Base-by-base conservation (phyloP, 37 sponge, comb jelly and placozoan genomes). In the Mnemiopsis leidyi region DNA sequence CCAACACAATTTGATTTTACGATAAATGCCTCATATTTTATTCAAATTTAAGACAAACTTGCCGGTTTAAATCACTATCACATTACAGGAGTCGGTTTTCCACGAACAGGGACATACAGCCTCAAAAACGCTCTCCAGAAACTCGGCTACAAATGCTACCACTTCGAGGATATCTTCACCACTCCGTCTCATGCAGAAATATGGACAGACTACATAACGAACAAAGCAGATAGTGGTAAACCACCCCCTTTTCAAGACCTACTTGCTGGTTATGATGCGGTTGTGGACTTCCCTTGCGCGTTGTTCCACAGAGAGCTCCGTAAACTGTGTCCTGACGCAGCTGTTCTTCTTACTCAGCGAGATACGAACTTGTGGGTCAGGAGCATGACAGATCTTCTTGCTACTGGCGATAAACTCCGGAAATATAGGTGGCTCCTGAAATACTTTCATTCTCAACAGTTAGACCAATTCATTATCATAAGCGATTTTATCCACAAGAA, bases 121-220 rank as follows among this genome's bases (percentile, higher is more conserved):
- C 24, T 85, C 3, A 85, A 85, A 37, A 23, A 85, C 32, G 90
- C 90, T 20, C 90, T 85, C 24, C 61, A 23, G 0, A 38, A 24
- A 1, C 90, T 85, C 3, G 90, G 90, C 26, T 40, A 40, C 26
- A 38, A 40, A 33, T 85, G 90, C 23, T 85, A 85, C 48, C 90
- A 85, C 90, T 85, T 85, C 23, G 90, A 85, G 29, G 90, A 85
- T 28, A 85, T 39, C 0, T 85, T 85, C 61, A 38, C 48, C 90
- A 85, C 32, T 1, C 90, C 40, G 1, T 40, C 48, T 21, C 90
- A 85, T 61, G 32, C 90, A 24, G n/a, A 38, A 20, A 33, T 33
- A n/a, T 85, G 90, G 90, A 1, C 25, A 28, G 30, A 26, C 61
- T 85, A n/a, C 29, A 85, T 85, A 28, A 38, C 3, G 21, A 35